Evolutionary conservation across 2,888 invertebrate species (phyloP).

Genomic region (Gerris lacustris): DNA sequence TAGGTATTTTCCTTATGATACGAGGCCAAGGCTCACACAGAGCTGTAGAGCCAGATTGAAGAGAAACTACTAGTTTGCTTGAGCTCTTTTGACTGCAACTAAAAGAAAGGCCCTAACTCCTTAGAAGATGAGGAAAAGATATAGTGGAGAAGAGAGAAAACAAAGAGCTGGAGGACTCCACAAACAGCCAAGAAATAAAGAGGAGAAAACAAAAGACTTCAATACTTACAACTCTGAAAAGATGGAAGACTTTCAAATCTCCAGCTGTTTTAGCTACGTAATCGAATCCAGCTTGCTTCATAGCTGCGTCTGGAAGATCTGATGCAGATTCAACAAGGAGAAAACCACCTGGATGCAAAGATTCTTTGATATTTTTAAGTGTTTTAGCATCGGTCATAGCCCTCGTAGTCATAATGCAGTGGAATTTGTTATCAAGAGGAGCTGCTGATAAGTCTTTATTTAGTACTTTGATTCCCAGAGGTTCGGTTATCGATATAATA

Average conservation of each 20-base stretch:
- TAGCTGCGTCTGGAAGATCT: slow-evolving; percentile 29
- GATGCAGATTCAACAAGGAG: slow-evolving; percentile 58
- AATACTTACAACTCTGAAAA: slow-evolving; percentile 49
- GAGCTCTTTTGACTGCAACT: too few relatives aligned
- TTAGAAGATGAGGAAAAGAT: too few relatives aligned
- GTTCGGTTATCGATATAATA: slow-evolving; percentile 45
- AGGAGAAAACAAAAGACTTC: neutral
- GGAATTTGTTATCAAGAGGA: slow-evolving; percentile 51
- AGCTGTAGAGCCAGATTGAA: too few relatives aligned
- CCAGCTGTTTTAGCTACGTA: slow-evolving; percentile 51
- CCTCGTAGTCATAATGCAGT: slow-evolving; percentile 56
- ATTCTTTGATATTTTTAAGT: slow-evolving; percentile 47
- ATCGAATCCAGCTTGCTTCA: slow-evolving; percentile 39
- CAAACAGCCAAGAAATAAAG: too few relatives aligned
- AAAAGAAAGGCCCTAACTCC: too few relatives aligned
- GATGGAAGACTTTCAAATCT: slow-evolving; percentile 49
- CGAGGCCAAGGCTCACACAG: too few relatives aligned
- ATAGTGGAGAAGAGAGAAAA: too few relatives aligned
- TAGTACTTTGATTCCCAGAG: slow-evolving; percentile 50
- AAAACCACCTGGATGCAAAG: slow-evolving; percentile 57
- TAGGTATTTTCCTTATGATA: too few relatives aligned
- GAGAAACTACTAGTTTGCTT: too few relatives aligned
- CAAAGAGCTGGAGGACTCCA: too few relatives aligned
- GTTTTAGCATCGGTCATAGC: slow-evolving; percentile 44
- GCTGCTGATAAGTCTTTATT: slow-evolving; percentile 48